phyloP scores from a whole-genome alignment of 2,797 vertebrate species.

The Glossophaga mutica region DNA sequence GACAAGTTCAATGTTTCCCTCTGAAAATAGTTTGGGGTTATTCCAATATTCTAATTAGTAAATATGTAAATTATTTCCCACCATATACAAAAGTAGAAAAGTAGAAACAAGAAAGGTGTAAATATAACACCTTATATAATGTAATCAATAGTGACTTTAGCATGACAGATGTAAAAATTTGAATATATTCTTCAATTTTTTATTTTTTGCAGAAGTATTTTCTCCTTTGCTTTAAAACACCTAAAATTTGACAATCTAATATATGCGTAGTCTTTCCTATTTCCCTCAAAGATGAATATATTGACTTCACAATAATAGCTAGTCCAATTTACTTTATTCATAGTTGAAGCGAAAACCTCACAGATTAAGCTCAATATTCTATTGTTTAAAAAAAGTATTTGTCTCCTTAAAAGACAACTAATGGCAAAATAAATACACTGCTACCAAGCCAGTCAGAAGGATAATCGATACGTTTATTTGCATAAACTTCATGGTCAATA shows the following conservation, averaged over 20 bases:
- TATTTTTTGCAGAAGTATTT: neutral
- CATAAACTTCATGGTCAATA: neutral
- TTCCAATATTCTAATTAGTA: conserved; percentile 4
- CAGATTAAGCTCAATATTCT: neutral
- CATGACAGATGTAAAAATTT: neutral
- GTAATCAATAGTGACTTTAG: neutral
- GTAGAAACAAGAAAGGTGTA: neutral
- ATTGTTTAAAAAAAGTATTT: neutral
- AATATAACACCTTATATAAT: neutral
- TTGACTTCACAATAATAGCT: neutral
- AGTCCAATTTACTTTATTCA: neutral
- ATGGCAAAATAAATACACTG: neutral
- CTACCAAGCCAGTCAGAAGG: neutral
- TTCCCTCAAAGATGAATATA: neutral
- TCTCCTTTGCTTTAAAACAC: neutral
- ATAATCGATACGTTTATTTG: neutral
- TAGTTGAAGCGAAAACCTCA: neutral
- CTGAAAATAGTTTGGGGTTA: conserved; percentile 10
- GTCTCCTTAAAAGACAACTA: neutral
- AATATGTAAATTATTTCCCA: neutral
- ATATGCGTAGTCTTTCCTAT: neutral
- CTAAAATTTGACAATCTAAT: neutral
- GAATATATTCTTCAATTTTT: neutral
- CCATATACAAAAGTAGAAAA: neutral
- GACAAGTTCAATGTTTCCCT: conserved; percentile 30